These are phyloP conservation scores for Callipepla californica DNA, from an alignment of 2,113 vertebrate genomes.

Conservation along the genomic window DNA sequence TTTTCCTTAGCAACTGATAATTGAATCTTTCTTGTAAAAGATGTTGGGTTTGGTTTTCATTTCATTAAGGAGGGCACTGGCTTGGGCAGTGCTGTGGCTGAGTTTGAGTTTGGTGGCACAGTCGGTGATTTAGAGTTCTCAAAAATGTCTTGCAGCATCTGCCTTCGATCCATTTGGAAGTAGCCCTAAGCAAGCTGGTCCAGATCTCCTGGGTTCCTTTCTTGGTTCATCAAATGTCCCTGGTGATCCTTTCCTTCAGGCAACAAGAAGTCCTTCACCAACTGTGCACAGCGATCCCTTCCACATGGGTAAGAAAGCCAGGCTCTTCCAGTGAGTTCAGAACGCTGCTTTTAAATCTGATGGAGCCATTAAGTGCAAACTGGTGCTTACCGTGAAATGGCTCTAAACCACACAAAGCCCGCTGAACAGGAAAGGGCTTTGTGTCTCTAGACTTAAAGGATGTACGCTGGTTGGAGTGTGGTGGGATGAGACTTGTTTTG, in stretches of 20 bases:
- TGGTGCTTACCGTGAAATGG: background rate
- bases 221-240: conserved; percentile 86
- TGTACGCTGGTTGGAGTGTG: background rate
- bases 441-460: background rate
- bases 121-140: background rate
- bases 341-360: background rate
- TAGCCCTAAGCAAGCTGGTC: conserved; percentile 86
- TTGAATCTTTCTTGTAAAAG: background rate
- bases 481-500: background rate
- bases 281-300: conserved; percentile 85
- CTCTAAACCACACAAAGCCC: conserved; percentile 50
- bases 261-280: conserved; percentile 90
- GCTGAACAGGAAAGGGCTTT: conserved; percentile 11
- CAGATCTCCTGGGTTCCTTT: conserved; percentile 92
- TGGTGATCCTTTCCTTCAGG: conserved; percentile 91
- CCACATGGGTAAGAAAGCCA: conserved; percentile 83
- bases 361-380: background rate
- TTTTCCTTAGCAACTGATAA: background rate
- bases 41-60: background rate
- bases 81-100: background rate
- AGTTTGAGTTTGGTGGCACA: background rate
- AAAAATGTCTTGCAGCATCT: conserved; percentile 69
- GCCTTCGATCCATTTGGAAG: conserved; percentile 92
- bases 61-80: background rate
- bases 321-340: background rate